Evolutionary conservation across 53 echinoderm and acorn worm genomes (phyloP), one percentile per base, ranked within the genome.

Genomic region (Holothuria leucospilota): DNA sequence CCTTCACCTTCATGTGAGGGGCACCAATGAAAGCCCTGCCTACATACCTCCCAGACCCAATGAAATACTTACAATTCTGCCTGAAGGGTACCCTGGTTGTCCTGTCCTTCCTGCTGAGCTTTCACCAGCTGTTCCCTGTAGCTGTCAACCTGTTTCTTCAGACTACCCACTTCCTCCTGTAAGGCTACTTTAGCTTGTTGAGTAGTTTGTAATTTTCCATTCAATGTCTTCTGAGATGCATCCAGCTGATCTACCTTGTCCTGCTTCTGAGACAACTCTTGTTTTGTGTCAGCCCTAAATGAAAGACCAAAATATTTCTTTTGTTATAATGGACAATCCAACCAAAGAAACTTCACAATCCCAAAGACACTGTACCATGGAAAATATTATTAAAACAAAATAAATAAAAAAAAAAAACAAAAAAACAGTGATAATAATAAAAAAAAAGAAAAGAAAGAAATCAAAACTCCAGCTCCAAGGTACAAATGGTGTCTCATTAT

Each of bases 101-200:
- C 82, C 87, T 94, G 82, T 9, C 93, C 96, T 77, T 96, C 78
- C 39, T 93, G 86, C 61, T 93, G 91, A 46, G 91, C 86, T 27
- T 87, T 38, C 38, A 71, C 84, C 53, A 96, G 71, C 89, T 93
- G 93, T 56, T 91, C 85, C 86, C 89, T 84, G 89, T 91, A 94
- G 53, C 91, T 92, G 20, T 96, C 96, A 62, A 94, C 89, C 89
- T 96, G 90, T 85, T 89, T 86, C 75, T 91, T 90, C 28, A 89
- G 56, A 41, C 81, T 64, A 13, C 64, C 89, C 65, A 88, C 61
- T 59, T 87, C 90, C 82, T 75, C 81, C 62, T 77, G 71, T 52
- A 92, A 68, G 18, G 23, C 62, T 51, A 77, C 85, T 42, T 74
- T 85, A 58, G 90, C 85, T 51, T 85, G 67, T 53, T 91, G 87